Percentiles rank a stretch among this genome's conserved stretches.
Evolutionary conservation across 2,113 vertebrate species (phyloP).

Genomic region (Actenoides lindsayi): DNA sequence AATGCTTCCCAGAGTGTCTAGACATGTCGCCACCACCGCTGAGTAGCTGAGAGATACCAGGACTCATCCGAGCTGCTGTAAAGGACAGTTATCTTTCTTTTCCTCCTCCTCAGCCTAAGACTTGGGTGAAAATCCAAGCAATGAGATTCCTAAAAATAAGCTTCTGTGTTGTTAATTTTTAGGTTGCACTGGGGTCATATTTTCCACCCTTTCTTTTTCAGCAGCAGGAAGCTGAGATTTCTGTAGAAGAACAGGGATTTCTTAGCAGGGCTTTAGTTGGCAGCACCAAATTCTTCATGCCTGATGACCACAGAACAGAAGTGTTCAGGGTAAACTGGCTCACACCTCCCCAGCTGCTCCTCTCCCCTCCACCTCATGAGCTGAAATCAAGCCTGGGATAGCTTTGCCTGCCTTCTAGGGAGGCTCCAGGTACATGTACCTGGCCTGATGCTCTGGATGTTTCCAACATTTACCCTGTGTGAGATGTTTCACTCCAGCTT

Average conservation of each 20-base stretch:
- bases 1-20: slow-evolving; percentile 61
- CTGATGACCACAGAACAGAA: not conserved
- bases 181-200: not conserved
- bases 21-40: slow-evolving; percentile 6
- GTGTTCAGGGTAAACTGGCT: not conserved
- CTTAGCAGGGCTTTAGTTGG: not conserved
- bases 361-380: not conserved
- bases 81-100: not conserved
- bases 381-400: not conserved
- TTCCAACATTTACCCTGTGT: not conserved
- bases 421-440: fast-evolving
- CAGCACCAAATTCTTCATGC: not conserved
- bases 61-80: not conserved
- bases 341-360: not conserved
- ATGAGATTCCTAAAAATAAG: slow-evolving; percentile 6
- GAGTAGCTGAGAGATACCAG: not conserved
- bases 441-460: fast-evolving
- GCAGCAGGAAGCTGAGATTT: not conserved
- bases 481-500: not conserved
- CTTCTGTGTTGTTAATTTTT: not conserved
- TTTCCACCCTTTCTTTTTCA: not conserved
- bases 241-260: not conserved
- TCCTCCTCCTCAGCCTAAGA: not conserved
- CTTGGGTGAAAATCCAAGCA: not conserved
- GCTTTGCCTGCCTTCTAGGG: not conserved